Evolutionary conservation across 1,140 invertebrate genomes (phyloP).

Genomic region (Sminthurinus signatus): DNA sequence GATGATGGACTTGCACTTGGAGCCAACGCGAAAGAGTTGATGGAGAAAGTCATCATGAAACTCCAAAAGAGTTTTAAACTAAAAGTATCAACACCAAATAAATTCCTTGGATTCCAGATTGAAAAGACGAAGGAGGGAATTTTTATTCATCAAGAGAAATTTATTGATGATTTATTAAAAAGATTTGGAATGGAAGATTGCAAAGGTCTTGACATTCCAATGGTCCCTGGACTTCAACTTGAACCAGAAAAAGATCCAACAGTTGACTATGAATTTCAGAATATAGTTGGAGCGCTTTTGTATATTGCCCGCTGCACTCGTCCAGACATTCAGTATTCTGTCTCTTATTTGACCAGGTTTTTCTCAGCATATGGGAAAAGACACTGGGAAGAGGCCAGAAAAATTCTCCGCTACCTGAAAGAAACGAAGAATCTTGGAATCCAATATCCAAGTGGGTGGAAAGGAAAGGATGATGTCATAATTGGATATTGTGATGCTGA

Average conservation of each 20-base stretch:
- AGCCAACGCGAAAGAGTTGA: slow-evolving; percentile 24
- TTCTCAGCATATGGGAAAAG: slow-evolving; percentile 2
- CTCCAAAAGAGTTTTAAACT: slow-evolving; percentile 42
- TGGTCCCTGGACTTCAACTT: slow-evolving; percentile 5
- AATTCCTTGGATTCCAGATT: slow-evolving; percentile 45
- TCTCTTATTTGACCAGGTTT: slow-evolving; percentile 41
- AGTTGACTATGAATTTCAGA: slow-evolving; percentile 38
- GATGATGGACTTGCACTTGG: slow-evolving; percentile 47
- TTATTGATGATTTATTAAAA: slow-evolving; percentile 43
- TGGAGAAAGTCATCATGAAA: slow-evolving; percentile 28
- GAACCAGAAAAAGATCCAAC: slow-evolving; percentile 13
- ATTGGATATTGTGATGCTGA: slow-evolving; percentile 42
- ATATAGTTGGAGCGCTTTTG: slow-evolving; percentile 34
- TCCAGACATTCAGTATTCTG: slow-evolving; percentile 43
- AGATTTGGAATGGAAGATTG: slow-evolving; percentile 43
- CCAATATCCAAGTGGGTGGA: background rate
- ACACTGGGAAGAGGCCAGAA: slow-evolving; percentile 7
- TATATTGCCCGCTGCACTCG: slow-evolving; percentile 23
- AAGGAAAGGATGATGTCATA: background rate
- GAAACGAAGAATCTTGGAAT: background rate
- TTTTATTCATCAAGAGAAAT: slow-evolving; percentile 28
- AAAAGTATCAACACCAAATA: slow-evolving; percentile 15
- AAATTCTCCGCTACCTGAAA: background rate
- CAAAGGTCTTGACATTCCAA: slow-evolving; percentile 42
- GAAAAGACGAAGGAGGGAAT: slow-evolving; percentile 1